A percentile compares a stretch with the other conserved stretches of the same genome.
These are phyloP conservation scores for Otolemur garnettii DNA, from an alignment of 2,113 vertebrate species.

Conservation along the genomic window DNA sequence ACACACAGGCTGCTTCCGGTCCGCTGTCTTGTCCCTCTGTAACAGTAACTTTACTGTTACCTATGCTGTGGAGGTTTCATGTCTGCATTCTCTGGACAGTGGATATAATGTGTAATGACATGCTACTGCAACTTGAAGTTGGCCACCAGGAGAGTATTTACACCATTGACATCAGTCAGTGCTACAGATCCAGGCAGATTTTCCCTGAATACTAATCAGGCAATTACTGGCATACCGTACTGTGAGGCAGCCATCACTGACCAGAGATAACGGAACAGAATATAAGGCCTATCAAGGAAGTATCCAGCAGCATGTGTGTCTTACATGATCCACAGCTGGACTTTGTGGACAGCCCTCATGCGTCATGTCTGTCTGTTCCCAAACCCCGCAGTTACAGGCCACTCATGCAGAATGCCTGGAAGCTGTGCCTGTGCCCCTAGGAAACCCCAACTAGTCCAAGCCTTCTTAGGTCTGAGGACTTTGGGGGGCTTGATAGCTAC, in stretches of 20 bases:
- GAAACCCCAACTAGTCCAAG: neutral
- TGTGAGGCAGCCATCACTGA: neutral
- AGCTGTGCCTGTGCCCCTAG: neutral
- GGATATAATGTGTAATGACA: neutral
- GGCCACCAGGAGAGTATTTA: neutral
- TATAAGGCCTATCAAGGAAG: no score
- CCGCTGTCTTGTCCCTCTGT: no score
- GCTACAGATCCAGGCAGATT: neutral
- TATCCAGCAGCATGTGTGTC: no score
- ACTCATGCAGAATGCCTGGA: neutral
- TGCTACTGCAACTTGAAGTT: neutral
- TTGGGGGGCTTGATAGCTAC: slow-evolving; percentile 3
- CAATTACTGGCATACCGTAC: neutral
- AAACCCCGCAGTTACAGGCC: neutral
- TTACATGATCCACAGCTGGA: no score
- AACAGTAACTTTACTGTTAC: neutral
- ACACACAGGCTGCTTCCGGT: no score
- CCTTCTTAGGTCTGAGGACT: neutral
- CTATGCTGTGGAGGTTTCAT: neutral
- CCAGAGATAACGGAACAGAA: neutral
- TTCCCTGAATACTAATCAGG: neutral
- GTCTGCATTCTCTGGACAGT: neutral
- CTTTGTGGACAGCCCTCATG: no score
- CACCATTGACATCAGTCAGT: neutral
- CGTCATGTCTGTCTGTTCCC: neutral